phyloP scores from a whole-genome alignment of 2,888 invertebrate species.

The Agriotes lineatus region DNA sequence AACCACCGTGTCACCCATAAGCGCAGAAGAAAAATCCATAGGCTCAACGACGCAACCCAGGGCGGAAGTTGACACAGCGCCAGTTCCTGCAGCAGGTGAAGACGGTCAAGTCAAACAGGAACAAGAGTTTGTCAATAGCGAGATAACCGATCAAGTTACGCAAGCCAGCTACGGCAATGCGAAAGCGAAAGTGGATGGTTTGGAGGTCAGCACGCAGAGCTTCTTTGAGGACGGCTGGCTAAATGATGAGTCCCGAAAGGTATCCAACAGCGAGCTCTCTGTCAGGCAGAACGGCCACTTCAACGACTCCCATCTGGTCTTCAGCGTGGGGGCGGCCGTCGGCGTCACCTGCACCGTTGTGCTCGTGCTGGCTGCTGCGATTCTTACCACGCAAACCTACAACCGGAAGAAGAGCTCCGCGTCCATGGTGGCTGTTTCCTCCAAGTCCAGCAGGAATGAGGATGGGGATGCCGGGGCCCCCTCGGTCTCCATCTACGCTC shows the following conservation, averaged over 20 bases:
- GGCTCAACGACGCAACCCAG: background rate
- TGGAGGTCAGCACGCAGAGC: constrained; percentile 44
- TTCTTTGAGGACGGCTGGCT: constrained; percentile 44
- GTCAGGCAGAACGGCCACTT: constrained; percentile 14
- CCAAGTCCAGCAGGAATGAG: constrained; percentile 14
- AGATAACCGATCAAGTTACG: constrained; percentile 37
- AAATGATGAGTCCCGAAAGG: constrained; percentile 20
- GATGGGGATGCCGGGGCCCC: constrained; percentile 10
- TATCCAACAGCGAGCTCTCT: constrained; percentile 3
- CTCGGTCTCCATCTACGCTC: constrained; percentile 42
- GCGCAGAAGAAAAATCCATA: background rate
- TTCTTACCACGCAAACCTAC: constrained; percentile 22
- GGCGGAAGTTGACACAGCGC: constrained; percentile 55
- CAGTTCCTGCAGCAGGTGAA: constrained; percentile 45
- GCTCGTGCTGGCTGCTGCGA: constrained; percentile 17
- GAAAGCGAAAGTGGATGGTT: constrained; percentile 45
- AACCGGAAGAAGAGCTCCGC: constrained; percentile 13
- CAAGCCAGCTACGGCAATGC: constrained; percentile 52
- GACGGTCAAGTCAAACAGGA: constrained; percentile 64
- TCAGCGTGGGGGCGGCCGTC: constrained; percentile 32
- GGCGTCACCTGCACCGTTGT: constrained; percentile 26
- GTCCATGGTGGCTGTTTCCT: constrained; percentile 5
- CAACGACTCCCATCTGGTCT: constrained; percentile 25
- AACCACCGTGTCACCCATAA: background rate
- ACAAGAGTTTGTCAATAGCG: constrained; percentile 45